A percentile compares a stretch with the other conserved stretches of the same genome.
These are phyloP conservation scores for Apodemus agrarius DNA, from an alignment of 2,797 vertebrate genomes.

Conservation along the genomic window DNA sequence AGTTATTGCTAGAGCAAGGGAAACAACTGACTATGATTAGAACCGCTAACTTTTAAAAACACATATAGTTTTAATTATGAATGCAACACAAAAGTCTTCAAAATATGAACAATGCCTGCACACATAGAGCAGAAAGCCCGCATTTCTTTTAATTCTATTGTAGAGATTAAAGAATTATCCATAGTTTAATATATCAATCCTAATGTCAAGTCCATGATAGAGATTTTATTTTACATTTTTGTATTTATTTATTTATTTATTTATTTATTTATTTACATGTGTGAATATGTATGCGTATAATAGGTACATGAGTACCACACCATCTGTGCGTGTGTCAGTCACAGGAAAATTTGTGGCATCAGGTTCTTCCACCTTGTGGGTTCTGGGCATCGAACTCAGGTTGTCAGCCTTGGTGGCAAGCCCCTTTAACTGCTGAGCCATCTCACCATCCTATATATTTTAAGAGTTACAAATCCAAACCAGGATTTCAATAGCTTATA, in stretches of 20 bases:
- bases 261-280: not conserved
- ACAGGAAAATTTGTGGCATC: not conserved
- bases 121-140: not conserved
- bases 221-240: not conserved
- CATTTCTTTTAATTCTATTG: not conserved
- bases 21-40: slow-evolving; percentile 8
- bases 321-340: not conserved
- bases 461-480: slow-evolving; percentile 24
- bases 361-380: not conserved
- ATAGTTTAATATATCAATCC: slow-evolving; percentile 1
- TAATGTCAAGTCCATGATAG: not conserved
- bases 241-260: not conserved
- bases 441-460: not conserved
- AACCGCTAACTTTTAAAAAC: not conserved
- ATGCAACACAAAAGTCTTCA: slow-evolving; percentile 4
- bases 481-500: not conserved
- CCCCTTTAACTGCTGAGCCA: not conserved
- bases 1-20: not conserved
- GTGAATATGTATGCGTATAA: not conserved
- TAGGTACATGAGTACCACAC: not conserved
- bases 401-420: not conserved
- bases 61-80: not conserved
- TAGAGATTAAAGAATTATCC: not conserved
- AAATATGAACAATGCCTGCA: not conserved
- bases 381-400: not conserved